Percentiles rank a stretch among this genome's conserved stretches.
Conservation (phyloP, 2,797 vertebrate species). For the Myoxocephalus aenaeus region DNA sequence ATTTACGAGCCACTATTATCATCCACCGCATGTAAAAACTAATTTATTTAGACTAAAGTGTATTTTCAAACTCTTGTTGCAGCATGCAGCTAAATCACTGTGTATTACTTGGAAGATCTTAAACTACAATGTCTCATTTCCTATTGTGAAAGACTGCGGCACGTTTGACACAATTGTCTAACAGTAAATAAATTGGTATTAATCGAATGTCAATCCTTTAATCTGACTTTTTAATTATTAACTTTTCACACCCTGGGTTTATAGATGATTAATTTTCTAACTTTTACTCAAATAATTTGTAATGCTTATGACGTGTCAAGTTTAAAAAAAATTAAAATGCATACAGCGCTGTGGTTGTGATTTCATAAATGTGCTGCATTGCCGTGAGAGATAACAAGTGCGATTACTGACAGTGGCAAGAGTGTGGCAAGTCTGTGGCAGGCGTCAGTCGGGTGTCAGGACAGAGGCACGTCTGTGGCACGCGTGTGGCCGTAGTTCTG, state of each 20-base stretch:
- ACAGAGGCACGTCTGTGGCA: too few species aligned
- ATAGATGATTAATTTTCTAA: background rate
- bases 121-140: background rate
- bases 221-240: background rate
- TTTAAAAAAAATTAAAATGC: too few species aligned
- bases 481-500: too few species aligned
- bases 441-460: too few species aligned
- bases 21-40: background rate
- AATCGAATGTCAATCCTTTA: background rate
- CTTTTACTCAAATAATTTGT: background rate
- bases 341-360: too few species aligned
- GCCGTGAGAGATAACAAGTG: too few species aligned
- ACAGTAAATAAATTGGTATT: background rate
- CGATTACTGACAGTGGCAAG: too few species aligned
- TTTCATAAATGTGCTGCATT: too few species aligned
- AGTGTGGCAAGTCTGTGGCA: too few species aligned
- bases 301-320: background rate
- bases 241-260: background rate
- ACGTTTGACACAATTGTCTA: too few species aligned
- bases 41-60: background rate
- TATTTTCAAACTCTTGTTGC: background rate
- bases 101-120: background rate
- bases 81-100: background rate
- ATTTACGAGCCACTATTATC: background rate
- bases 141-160: background rate